Conservation (phyloP, 2,113 vertebrate species). For the Leucopternis melanops region DNA sequence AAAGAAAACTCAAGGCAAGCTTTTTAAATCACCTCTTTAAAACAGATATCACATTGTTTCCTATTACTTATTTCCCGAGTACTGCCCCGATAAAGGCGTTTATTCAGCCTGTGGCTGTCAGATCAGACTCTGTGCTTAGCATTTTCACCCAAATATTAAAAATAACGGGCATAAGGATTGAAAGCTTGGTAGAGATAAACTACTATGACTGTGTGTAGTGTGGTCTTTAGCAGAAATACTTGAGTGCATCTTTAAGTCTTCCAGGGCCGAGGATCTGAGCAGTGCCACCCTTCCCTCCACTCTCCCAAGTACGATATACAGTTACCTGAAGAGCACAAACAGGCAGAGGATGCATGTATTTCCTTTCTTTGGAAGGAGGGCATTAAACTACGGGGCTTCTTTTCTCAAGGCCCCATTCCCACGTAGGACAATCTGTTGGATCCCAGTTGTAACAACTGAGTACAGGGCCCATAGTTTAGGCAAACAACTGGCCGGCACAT, state of each 20-base stretch:
- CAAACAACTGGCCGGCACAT: rapidly evolving
- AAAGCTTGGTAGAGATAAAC: background rate
- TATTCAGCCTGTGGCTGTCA: background rate
- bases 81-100: background rate
- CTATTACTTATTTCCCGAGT: too few species aligned
- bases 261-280: background rate
- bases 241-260: background rate
- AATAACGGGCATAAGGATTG: background rate
- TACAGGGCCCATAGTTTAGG: background rate
- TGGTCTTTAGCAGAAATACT: background rate
- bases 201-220: too few species aligned
- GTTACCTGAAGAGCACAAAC: background rate
- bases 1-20: too few species aligned
- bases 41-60: too few species aligned
- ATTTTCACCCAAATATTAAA: background rate
- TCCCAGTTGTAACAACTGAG: background rate
- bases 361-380: background rate
- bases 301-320: rapidly evolving
- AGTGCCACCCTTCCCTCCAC: background rate
- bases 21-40: too few species aligned
- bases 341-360: rapidly evolving
- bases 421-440: background rate
- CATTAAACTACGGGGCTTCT: background rate
- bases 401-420: background rate
- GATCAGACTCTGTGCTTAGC: background rate